Evolutionary conservation across 2,888 invertebrate genomes (phyloP), one percentile per base, ranked within the genome.

Genomic region (Melinaea menophilus): DNA sequence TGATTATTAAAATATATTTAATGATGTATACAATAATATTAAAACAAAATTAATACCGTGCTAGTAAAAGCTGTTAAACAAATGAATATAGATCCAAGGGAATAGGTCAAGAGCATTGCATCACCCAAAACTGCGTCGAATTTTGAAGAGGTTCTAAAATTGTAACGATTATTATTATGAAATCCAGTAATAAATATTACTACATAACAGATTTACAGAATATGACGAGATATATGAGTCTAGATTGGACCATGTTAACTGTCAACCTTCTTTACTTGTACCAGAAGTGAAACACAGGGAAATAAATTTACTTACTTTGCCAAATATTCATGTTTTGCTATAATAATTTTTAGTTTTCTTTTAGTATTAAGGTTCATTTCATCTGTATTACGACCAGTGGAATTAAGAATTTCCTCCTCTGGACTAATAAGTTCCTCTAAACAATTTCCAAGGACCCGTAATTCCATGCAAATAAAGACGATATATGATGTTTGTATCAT

Each of bases 41-140:
- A 56, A 54, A 31, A 60, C 48, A 37, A 59, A 54, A n/a, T 37
- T 35, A 56, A 12, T 76, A 89, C 90, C 65, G 84, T 83, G 55
- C 82, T 82, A 34, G 88, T 85, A 68, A 86, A 88, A 64, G 83
- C 84, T 45, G 89, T 88, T 2, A 88, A 78, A 59, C 88, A 86
- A 70, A 90, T 84, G 59, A 89, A 85, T 35, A 86, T 75, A 0
- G 87, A 81, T 64, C 87, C 87, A 66, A 86, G 82, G 9, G 79
- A 72, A 64, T 86, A 89, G 55, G 81, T 83, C 2, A 87, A 64
- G 56, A 88, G 71, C 81, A 87, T 85, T 35, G 78, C 80, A 54
- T 82, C 80, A 45, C 87, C 88, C 56, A 88, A 70, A 47, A 86
- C 76, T 5, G 61, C 64, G 56, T 87, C 79, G 34, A 89, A 73